Base-by-base conservation (phyloP, 2,888 invertebrate species). In the Arrhopalites spinosus region DNA sequence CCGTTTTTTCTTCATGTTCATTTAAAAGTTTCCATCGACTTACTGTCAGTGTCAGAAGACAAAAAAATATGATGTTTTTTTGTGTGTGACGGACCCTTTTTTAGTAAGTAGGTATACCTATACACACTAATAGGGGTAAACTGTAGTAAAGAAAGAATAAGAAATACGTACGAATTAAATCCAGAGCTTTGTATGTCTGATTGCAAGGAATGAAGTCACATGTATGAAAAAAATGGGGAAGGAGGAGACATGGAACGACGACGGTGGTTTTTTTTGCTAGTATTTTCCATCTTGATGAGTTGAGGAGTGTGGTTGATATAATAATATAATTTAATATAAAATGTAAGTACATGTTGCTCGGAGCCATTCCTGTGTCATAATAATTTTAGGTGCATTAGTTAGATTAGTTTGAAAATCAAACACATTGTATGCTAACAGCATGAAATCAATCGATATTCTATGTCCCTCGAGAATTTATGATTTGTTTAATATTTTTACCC, bases 321-420 rank as follows among this genome's bases (percentile, higher is more conserved):
- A 36, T 36, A 7, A 36, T 11, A 36, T 36, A 36, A 7, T n/a
- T n/a, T n/a, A n/a, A 36, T 11, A 36, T 7, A 36, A 36, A 7
- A 11, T 36, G 11, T 11, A 36, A 36, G 36, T 36, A 36, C 36
- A 50, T n/a, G 7, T 50, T 66, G 20, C 45, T 20, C 53, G 20
- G 7, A 15, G n/a, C 53, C 53, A 17, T 69, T 53, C n/a, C 17
- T 69, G 29, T 29, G 71, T 61, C 59, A 59, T 43, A 59, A 61
- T 61, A 61, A 61, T 71, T 71, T 71, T 36, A 71, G 29, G 43
- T 71, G 71, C 71, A 71, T 71, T 71, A 71, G 71, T 43, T n/a
- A 71, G 71, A 71, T 71, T 71, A 71, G 43, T 71, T 71, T 59
- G 30, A 56, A 36, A 61, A 59, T 71, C 59, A 43, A 25, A 71